These are phyloP conservation scores for Carassius carassius DNA, from an alignment of 2,113 vertebrate species.

Conservation along the genomic window DNA sequence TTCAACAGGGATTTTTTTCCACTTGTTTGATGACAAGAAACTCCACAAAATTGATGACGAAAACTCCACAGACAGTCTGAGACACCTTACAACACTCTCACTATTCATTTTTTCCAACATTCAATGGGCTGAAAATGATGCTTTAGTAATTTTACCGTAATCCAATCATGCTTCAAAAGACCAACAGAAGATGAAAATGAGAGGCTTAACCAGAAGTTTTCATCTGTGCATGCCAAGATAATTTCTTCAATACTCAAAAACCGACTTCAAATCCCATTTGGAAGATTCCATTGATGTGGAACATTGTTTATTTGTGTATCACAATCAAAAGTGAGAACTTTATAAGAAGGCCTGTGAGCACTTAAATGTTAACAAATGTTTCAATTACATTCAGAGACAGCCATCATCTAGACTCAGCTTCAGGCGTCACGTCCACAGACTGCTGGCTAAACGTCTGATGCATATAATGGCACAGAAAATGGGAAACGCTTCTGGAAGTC, in stretches of 20 bases:
- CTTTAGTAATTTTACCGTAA: constrained; percentile 13
- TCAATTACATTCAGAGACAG: not conserved
- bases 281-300: constrained; percentile 13
- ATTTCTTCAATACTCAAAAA: not conserved
- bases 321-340: constrained; percentile 22
- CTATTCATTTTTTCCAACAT: not conserved
- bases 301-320: constrained; percentile 33
- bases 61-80: not conserved
- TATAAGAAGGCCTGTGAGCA: not conserved
- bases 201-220: not conserved
- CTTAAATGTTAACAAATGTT: not conserved
- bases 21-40: constrained; percentile 1
- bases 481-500: not conserved
- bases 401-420: not conserved
- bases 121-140: constrained; percentile 23
- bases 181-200: constrained; percentile 18
- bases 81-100: not conserved
- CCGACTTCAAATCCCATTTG: not conserved
- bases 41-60: not conserved
- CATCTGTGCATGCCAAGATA: constrained; percentile 20
- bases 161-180: constrained; percentile 26
- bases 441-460: not conserved
- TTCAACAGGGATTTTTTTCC: not conserved
- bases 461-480: not conserved
- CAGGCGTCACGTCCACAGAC: not conserved